phyloP scores from a whole-genome alignment of 37 sponge, comb jelly and placozoan species.

The Diacarnus erythraeanus region DNA sequence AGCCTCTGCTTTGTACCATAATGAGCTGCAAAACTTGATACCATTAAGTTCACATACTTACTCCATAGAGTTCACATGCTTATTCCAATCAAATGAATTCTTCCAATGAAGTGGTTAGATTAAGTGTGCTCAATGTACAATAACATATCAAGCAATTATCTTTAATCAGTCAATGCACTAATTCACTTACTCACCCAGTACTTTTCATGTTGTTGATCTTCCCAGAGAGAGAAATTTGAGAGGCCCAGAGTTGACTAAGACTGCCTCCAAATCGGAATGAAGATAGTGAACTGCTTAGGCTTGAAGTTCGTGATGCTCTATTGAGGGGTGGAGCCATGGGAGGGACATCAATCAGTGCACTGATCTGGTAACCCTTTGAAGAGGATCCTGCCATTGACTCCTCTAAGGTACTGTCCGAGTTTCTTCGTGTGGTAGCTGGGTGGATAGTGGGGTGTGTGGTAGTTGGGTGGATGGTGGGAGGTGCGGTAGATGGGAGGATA shows the following conservation, averaged over 20 bases:
- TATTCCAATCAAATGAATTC: too few species aligned
- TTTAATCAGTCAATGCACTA: too few species aligned
- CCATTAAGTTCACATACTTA: too few species aligned
- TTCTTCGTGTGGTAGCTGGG: constrained; percentile 6
- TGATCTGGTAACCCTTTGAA: constrained; percentile 38
- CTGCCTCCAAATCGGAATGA: constrained; percentile 75
- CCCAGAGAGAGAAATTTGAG: constrained; percentile 56
- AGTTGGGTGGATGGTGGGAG: too few species aligned
- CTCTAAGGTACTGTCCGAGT: constrained; percentile 22
- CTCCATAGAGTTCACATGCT: too few species aligned
- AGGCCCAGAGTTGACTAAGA: constrained; percentile 79
- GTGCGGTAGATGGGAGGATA: too few species aligned
- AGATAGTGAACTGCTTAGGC: constrained; percentile 67
- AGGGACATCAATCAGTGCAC: constrained; percentile 61
- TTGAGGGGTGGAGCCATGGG: constrained; percentile 22
- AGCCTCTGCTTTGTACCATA: too few species aligned
- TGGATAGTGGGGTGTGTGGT: not conserved
- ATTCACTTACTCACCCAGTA: constrained; percentile 76
- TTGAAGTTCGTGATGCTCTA: constrained; percentile 58
- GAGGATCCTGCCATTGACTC: not conserved
- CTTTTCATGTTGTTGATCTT: constrained; percentile 65
- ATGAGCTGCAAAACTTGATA: too few species aligned
- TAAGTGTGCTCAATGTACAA: too few species aligned
- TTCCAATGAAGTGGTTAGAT: too few species aligned
- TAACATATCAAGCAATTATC: too few species aligned